Percentiles rank a stretch among this genome's conserved stretches.
Evolutionary conservation across 2,888 invertebrate species (phyloP).

Genomic region (Eristalis arbustorum): DNA sequence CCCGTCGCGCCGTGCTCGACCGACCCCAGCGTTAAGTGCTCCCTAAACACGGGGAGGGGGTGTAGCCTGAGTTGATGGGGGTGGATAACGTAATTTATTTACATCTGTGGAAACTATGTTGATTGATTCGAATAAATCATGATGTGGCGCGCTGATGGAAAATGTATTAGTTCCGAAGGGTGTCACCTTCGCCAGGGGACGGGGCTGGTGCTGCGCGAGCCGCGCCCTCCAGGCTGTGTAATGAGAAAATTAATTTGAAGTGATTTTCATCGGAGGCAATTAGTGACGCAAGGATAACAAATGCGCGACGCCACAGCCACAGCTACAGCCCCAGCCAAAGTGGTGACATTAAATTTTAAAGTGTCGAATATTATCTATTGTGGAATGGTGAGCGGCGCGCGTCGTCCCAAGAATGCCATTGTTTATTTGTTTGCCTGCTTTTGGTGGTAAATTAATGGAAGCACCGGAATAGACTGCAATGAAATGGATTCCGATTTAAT

Average conservation of each 20-base stretch:
- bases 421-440: slow-evolving; percentile 8
- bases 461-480: background rate
- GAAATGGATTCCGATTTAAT: slow-evolving; percentile 13
- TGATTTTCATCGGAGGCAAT: slow-evolving; percentile 68
- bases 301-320: slow-evolving; percentile 41
- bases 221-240: too few relatives aligned
- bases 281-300: slow-evolving; percentile 65
- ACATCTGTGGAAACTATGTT: slow-evolving; percentile 69
- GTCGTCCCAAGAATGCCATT: background rate
- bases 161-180: slow-evolving; percentile 47
- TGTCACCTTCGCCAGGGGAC: background rate
- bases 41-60: background rate
- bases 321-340: slow-evolving; percentile 43
- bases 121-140: slow-evolving; percentile 70
- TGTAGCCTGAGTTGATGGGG: background rate
- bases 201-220: too few relatives aligned
- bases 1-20: slow-evolving; percentile 6
- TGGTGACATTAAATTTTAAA: slow-evolving; percentile 65
- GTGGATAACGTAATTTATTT: slow-evolving; percentile 53
- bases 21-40: slow-evolving; percentile 52
- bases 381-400: too few relatives aligned
- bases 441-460: slow-evolving; percentile 4
- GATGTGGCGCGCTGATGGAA: slow-evolving; percentile 58
- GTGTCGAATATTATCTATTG: slow-evolving; percentile 16
- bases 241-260: slow-evolving; percentile 69